Evolutionary conservation across 2,797 vertebrate species (phyloP).

Genomic region (Sebastes vulpes): DNA sequence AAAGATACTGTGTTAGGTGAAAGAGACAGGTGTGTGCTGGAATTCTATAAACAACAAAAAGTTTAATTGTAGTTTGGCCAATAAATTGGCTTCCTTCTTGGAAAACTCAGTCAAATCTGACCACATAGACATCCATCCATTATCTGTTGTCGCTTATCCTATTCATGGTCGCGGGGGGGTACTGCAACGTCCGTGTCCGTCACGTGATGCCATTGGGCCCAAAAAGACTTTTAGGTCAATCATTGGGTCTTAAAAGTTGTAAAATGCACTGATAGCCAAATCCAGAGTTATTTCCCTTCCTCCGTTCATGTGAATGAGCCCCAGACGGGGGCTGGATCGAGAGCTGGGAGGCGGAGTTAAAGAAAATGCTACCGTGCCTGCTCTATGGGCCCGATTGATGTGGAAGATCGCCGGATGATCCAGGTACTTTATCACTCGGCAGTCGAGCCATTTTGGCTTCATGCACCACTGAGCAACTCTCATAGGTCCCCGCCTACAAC

Average conservation of each 20-base stretch:
- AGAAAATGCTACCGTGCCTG: no score
- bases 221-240: background rate
- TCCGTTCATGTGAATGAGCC: no score
- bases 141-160: rapidly evolving
- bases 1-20: background rate
- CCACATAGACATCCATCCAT: no score
- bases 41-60: background rate
- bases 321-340: no score
- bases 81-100: background rate
- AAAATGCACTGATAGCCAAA: no score
- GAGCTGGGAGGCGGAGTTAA: no score
- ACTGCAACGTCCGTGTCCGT: background rate
- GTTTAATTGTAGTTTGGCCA: background rate
- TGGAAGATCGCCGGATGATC: no score
- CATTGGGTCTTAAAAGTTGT: no score
- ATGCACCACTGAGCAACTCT: background rate
- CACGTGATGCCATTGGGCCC: background rate
- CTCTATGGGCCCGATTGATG: background rate
- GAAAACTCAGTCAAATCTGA: background rate
- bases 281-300: no score
- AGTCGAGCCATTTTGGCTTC: background rate
- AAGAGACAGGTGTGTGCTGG: background rate
- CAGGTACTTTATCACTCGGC: background rate
- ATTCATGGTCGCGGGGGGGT: no score
- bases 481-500: background rate